Percentiles rank a stretch among this genome's conserved stretches.
These are phyloP conservation scores for Lacanobia oleracea DNA, from an alignment of 2,888 invertebrate species.

Conservation along the genomic window DNA sequence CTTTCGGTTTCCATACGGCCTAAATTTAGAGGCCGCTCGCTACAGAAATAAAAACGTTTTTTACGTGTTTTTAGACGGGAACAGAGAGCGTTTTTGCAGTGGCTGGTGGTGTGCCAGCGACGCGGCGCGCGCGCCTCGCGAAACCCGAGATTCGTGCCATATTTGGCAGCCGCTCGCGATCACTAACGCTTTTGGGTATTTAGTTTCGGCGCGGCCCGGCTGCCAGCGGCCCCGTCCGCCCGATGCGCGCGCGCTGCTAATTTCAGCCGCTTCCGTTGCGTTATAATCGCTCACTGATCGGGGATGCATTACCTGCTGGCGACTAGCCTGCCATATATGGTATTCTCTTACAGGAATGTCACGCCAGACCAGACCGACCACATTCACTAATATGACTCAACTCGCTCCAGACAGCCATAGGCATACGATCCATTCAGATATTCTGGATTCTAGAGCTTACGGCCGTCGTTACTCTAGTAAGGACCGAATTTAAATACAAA, in stretches of 20 bases:
- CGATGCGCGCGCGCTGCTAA: conserved; percentile 75
- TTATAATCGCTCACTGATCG: conserved; percentile 67
- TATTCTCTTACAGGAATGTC: conserved; percentile 62
- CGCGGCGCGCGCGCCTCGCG: conserved; percentile 80
- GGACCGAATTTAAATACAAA: conserved; percentile 34
- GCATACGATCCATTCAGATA: conserved; percentile 9
- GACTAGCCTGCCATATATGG: conserved; percentile 74
- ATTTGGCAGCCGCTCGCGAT: conserved; percentile 86
- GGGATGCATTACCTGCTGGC: conserved; percentile 74
- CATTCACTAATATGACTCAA: conserved; percentile 40
- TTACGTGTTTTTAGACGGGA: conserved; percentile 89
- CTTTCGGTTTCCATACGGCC: conserved; percentile 89
- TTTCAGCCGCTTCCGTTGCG: conserved; percentile 79
- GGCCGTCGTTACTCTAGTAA: conserved; percentile 13
- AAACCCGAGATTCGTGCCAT: conserved; percentile 90
- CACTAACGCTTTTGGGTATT: conserved; percentile 87
- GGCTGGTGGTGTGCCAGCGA: conserved; percentile 80
- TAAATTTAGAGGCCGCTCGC: conserved; percentile 89
- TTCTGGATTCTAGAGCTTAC: conserved; percentile 13
- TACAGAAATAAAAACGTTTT: conserved; percentile 89
- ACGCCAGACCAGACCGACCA: conserved; percentile 2
- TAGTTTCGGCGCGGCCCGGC: conserved; percentile 81
- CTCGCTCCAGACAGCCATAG: conserved; percentile 19
- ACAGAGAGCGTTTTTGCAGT: conserved; percentile 84
- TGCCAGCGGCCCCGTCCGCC: conserved; percentile 68